phyloP scores from a whole-genome alignment of 2,888 invertebrate genomes.

The Andrena hattorfiana region DNA sequence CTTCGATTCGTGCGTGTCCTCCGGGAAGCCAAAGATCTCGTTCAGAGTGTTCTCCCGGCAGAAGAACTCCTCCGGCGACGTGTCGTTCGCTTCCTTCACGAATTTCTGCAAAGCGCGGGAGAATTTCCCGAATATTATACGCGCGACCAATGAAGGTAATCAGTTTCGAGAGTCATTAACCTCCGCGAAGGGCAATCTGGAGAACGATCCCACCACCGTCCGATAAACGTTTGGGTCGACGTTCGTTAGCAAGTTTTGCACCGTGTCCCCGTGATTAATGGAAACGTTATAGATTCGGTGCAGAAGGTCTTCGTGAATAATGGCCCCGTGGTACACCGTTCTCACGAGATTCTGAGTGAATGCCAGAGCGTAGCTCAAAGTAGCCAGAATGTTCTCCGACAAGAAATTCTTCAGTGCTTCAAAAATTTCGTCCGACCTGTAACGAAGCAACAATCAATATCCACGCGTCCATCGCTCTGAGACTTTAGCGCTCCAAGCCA shows the following conservation, averaged over 20 bases:
- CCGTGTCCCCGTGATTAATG: conserved; percentile 69
- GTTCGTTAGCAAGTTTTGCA: conserved; percentile 72
- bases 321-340: conserved; percentile 76
- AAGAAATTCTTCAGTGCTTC: conserved; percentile 74
- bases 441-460: background rate
- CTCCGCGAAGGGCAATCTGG: conserved; percentile 73
- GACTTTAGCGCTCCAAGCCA: background rate
- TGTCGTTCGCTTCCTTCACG: conserved; percentile 52
- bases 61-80: conserved; percentile 66
- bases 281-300: conserved; percentile 74
- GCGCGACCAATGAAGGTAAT: background rate
- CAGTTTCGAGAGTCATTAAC: conserved; percentile 43
- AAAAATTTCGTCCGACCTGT: conserved; percentile 77
- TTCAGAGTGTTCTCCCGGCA: conserved; percentile 73
- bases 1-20: conserved; percentile 61
- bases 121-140: background rate
- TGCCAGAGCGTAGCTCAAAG: conserved; percentile 75
- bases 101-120: conserved; percentile 65
- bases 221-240: conserved; percentile 75
- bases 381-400: conserved; percentile 74
- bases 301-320: conserved; percentile 75
- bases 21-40: conserved; percentile 72
- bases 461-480: no score
- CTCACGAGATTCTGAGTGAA: conserved; percentile 73
- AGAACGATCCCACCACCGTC: conserved; percentile 74